Base-by-base conservation (phyloP, 2,113 vertebrate species). In the Pogona vitticeps region DNA sequence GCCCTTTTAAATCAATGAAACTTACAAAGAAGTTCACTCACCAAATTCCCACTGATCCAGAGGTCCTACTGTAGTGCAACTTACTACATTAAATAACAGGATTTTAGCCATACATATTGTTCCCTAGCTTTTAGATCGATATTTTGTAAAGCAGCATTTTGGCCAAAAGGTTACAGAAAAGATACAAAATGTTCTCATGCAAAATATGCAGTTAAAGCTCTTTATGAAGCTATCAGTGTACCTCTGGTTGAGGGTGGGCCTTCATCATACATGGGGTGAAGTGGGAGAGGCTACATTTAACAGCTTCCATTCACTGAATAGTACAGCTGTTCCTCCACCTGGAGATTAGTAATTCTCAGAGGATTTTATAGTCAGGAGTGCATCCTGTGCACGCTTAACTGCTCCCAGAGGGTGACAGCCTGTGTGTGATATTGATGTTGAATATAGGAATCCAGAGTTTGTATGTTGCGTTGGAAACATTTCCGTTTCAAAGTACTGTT, bases 331-430 rank as follows among this genome's bases (percentile, higher is more conserved):
- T 67, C 18, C 31, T 75, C 59, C 82, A 42, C 61, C 71, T 68
- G 70, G 61, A 46, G 71, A 76, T 87, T 79, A 85, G 36, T 12
- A 76, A 63, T 28, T 65, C 70, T 68, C 56, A 67, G 68, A 75
- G 26, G 28, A 84, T 75, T 88, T 26, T 88, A 73, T n/a, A 73
- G 46, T 71, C 82, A 75, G 70, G 58, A 65, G 59, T 75, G 46
- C 28, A 40, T 84, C 68, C 68, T 79, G 68, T 76, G 46, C 52
- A 52, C 14, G 70, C 77, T 88, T 85, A 70, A 85, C 46, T 38
- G 31, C 77, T 76, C 63, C 52, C 63, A 76, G 78, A 76, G 71
- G 36, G 79, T 68, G 52, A 38, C 20, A 33, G 21, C 61, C 65
- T 52, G 21, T 65, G 33, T 76, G 72, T 59, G 67, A 3, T 15